Evolutionary conservation across 1,140 invertebrate genomes (phyloP), one percentile per base, ranked within the genome.

Genomic region (Diabrotica virgifera): DNA sequence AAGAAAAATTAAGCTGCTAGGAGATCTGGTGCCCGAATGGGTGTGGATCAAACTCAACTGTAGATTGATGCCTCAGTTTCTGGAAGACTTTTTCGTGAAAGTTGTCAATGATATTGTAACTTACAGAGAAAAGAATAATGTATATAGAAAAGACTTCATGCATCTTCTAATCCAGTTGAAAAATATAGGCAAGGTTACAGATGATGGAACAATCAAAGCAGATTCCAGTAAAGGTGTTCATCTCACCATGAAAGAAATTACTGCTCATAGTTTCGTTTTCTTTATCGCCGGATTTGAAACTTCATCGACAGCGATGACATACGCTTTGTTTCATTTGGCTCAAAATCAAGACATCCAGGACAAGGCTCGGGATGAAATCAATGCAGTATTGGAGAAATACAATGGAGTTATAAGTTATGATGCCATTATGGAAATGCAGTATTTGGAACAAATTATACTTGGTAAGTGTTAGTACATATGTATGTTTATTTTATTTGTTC

Each of bases 221-320:
- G 7, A 52, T 52, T n/a, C 5, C 9, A 24, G 24, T 24, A 24
- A 24, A 24, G 24, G 4, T 24, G 1, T 24, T 24, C 24, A 11
- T 54, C 24, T 63, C 37, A 52, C 76, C 0, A 80, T 80, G 0
- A 78, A 82, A n/a, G 81, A 83, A 70, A 76, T 89, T 5, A 69
- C 82, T 4, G 82, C 83, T 0, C 85, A 89, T 69, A 80, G 82
- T 8, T 75, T 85, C 0, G 54, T 86, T 2, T 89, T 89, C 66
- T 85, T 87, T 67, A 65, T 81, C 6, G 88, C 81, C 55, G 88
- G 87, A 4, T 89, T 84, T 67, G 87, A 88, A 72, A 87, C 86
- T 0, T 82, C 84, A 0, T 78, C 85, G 0, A 82, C 81, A 0
- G 78, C 83, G 0, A 73, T 89, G 38, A 74, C 81, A 0, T 86